A percentile compares a stretch with the other conserved stretches of the same genome.
Evolutionary conservation across 2,888 invertebrate genomes (phyloP).

Genomic region (Drosophila aldrichi): DNA sequence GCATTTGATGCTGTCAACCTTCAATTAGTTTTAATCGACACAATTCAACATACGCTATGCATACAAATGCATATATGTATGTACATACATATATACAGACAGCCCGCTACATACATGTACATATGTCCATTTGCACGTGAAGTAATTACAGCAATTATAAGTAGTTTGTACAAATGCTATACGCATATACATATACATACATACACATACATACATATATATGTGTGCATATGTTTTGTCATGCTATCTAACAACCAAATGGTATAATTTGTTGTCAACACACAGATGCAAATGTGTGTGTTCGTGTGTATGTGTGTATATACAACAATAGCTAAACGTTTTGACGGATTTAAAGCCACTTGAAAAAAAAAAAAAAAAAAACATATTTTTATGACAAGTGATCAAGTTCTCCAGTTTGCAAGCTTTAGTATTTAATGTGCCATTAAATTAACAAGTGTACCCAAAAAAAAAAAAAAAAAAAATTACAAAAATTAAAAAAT

Average conservation of each 20-base stretch:
- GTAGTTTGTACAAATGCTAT: slow-evolving; percentile 20
- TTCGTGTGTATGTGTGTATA: background rate
- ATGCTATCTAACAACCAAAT: slow-evolving; percentile 17
- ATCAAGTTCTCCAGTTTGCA: slow-evolving; percentile 1
- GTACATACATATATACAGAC: background rate
- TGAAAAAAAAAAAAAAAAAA: background rate
- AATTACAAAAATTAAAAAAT: background rate
- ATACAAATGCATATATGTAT: slow-evolving; percentile 1
- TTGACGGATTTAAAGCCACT: slow-evolving; percentile 3
- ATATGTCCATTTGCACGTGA: slow-evolving; percentile 3
- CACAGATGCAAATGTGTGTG: background rate
- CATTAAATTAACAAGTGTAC: slow-evolving; percentile 5
- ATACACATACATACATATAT: slow-evolving; percentile 2
- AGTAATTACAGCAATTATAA: slow-evolving; percentile 55
- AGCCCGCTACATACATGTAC: background rate
- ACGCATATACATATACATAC: slow-evolving; percentile 6
- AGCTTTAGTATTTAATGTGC: background rate
- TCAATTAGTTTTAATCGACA: slow-evolving; percentile 50
- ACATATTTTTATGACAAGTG: slow-evolving; percentile 3
- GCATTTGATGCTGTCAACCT: slow-evolving; percentile 27
- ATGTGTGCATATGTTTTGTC: slow-evolving; percentile 13
- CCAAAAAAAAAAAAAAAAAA: background rate
- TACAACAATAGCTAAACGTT: slow-evolving; percentile 10
- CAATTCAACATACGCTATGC: slow-evolving; percentile 10
- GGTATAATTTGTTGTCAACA: slow-evolving; percentile 20